Conservation (phyloP, 2,797 vertebrate genomes). For the Eulemur coronatus region DNA sequence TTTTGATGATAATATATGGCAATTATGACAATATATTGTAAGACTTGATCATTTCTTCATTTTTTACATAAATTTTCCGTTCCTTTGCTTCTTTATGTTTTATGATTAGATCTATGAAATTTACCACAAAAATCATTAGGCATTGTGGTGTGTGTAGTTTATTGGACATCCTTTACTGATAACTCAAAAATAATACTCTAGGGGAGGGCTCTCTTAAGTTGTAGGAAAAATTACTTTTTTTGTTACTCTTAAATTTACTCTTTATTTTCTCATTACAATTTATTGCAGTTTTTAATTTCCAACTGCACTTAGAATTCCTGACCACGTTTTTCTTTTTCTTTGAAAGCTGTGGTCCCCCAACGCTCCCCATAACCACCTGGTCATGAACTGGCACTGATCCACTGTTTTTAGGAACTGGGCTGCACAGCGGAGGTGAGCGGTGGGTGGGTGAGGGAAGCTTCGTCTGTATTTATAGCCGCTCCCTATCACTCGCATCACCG, state of each 20-base stretch:
- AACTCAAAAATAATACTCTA: background rate
- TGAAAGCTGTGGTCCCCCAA: background rate
- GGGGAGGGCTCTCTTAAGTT: background rate
- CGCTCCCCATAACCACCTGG: too few relatives aligned
- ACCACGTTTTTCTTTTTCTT: background rate
- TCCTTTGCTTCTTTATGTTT: background rate
- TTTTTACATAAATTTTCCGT: constrained; percentile 10
- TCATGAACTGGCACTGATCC: too few relatives aligned
- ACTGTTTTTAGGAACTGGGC: too few relatives aligned
- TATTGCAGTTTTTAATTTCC: background rate
- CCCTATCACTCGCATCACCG: too few relatives aligned
- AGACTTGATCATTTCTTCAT: constrained; percentile 1
- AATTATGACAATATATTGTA: background rate
- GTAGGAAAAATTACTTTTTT: background rate
- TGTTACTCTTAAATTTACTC: background rate
- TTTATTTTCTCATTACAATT: constrained; percentile 34
- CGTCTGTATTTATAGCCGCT: too few relatives aligned
- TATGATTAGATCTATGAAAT: background rate
- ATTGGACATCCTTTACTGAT: background rate
- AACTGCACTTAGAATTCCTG: background rate
- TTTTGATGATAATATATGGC: background rate
- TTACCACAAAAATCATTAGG: background rate
- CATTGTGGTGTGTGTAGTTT: background rate
- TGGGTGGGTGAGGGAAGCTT: too few relatives aligned
- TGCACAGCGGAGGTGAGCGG: too few relatives aligned